Conservation (phyloP, 2,113 vertebrate species). For the Copsychus sechellarum region DNA sequence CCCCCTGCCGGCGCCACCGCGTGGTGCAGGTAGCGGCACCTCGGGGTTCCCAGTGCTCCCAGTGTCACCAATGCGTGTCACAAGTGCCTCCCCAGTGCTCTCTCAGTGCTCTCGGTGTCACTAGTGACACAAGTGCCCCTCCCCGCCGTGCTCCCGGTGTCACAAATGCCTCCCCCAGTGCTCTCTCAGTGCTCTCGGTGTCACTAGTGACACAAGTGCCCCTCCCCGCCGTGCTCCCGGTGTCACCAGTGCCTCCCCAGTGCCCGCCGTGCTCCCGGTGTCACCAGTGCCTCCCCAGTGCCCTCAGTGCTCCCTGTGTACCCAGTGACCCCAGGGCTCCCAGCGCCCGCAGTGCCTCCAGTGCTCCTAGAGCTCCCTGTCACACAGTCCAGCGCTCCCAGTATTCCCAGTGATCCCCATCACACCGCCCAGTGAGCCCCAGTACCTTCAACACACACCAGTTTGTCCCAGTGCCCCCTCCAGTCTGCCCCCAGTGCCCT, state of each 20-base stretch:
- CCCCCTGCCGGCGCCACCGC: not conserved
- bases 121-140: not conserved
- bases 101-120: no score
- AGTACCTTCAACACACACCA: not conserved
- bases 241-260: no score
- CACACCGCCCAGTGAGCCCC: not conserved
- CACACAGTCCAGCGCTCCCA: not conserved
- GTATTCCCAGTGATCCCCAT: no score
- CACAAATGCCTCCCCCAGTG: no score
- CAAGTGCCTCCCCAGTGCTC: no score
- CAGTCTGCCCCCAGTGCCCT: not conserved
- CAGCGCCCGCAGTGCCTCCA: no score
- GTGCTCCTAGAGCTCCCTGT: not conserved
- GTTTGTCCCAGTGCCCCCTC: not conserved
- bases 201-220: not conserved
- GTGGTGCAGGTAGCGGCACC: no score
- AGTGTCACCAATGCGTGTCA: not conserved
- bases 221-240: not conserved
- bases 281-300: not conserved
- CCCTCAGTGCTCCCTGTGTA: not conserved
- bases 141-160: not conserved
- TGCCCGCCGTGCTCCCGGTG: not conserved
- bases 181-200: fast-evolving
- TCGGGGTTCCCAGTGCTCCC: not conserved
- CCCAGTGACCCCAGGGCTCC: not conserved